Evolutionary conservation across 1,140 invertebrate genomes (phyloP).

Genomic region (Euwallacea similis): DNA sequence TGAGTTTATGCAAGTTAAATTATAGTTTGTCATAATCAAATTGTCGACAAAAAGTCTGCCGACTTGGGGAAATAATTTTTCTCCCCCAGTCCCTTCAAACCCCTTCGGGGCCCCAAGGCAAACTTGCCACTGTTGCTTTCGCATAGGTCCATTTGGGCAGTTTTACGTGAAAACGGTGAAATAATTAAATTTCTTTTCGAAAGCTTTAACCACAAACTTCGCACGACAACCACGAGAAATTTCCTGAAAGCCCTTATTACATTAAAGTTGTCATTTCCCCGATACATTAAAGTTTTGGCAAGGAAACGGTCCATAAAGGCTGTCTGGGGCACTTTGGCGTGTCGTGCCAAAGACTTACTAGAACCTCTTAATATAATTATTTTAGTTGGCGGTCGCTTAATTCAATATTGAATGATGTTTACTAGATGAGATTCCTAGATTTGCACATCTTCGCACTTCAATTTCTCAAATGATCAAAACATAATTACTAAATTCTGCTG

Average conservation of each 20-base stretch:
- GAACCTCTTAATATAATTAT: conserved; percentile 6
- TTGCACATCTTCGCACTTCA: no score
- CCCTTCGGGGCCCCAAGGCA: no score
- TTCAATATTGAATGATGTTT: neutral
- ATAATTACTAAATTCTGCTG: no score
- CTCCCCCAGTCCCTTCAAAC: no score
- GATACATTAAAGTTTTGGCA: conserved; percentile 10
- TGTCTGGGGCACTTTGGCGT: conserved; percentile 7
- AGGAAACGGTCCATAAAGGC: conserved; percentile 14
- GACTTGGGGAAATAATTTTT: no score
- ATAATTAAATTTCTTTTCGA: no score
- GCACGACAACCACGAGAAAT: conserved; percentile 2
- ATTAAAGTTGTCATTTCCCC: conserved; percentile 12
- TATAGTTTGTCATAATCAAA: conserved; percentile 8
- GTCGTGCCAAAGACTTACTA: neutral
- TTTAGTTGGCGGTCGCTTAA: neutral
- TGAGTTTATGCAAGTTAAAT: conserved; percentile 11
- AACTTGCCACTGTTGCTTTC: neutral
- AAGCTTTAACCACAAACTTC: neutral
- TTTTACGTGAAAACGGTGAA: neutral
- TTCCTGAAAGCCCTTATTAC: conserved; percentile 7
- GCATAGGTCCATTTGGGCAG: neutral
- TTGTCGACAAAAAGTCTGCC: neutral
- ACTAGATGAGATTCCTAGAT: no score
- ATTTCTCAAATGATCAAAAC: no score